Evolutionary conservation across 1,140 invertebrate species (phyloP).

Genomic region (Drosophila biarmipes): DNA sequence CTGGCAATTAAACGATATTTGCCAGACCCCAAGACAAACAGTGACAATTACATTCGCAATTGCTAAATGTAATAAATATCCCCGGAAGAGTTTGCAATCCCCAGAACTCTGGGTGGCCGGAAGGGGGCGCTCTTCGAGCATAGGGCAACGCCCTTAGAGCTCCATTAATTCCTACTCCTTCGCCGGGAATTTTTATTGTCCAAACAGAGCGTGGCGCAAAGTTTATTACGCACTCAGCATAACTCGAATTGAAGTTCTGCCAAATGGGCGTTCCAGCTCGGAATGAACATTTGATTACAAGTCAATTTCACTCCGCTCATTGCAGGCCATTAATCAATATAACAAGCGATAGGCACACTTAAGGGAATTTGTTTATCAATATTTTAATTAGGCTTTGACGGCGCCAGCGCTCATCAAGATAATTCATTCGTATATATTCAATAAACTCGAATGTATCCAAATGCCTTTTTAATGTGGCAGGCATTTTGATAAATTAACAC

Average conservation of each 20-base stretch:
- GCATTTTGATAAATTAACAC: conserved; percentile 48
- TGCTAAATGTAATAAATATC: conserved; percentile 77
- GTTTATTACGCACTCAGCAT: conserved; percentile 65
- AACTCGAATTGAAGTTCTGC: conserved; percentile 40
- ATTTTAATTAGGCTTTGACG: conserved; percentile 49
- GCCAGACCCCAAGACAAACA: conserved; percentile 78
- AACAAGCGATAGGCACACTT: conserved; percentile 47
- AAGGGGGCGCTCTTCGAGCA: conserved; percentile 4
- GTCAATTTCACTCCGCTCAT: conserved; percentile 7
- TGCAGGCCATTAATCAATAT: conserved; percentile 37
- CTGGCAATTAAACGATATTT: conserved; percentile 77
- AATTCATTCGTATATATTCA: conserved; percentile 35
- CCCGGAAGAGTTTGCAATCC: conserved; percentile 22
- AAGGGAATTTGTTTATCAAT: conserved; percentile 66
- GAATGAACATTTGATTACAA: conserved; percentile 43
- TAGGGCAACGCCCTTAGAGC: conserved; percentile 38
- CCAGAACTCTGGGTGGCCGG: conserved; percentile 49
- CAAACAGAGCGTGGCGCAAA: conserved; percentile 54
- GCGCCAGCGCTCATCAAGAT: conserved; percentile 40
- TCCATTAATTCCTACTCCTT: conserved; percentile 48
- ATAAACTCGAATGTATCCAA: conserved; percentile 45
- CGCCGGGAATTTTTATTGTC: conserved; percentile 63
- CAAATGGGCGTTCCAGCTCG: conserved; percentile 27
- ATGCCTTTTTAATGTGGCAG: conserved; percentile 39
- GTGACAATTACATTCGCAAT: conserved; percentile 80